Base-by-base conservation (phyloP, 2,113 vertebrate species). In the Dolichallabes microphthalmus region DNA sequence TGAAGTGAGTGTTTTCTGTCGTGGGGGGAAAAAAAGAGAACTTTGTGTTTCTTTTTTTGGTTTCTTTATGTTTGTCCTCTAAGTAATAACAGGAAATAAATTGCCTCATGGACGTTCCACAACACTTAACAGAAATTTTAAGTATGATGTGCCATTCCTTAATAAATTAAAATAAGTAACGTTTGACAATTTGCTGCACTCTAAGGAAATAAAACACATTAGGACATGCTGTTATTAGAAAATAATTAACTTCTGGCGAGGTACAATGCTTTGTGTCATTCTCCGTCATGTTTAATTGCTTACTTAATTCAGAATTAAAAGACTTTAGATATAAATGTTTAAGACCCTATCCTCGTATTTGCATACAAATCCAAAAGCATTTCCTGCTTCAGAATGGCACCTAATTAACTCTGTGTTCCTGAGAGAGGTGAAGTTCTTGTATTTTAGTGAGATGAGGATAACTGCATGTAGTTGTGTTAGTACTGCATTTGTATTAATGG, bases 401-500 rank as follows among this genome's bases (percentile, higher is more conserved):
- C 22, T n/a, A 53, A 74, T 76, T 84, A 81, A 63, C 78, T 75
- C 58, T 79, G 74, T 85, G 84, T 82, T 85, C 64, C 35, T 73
- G 27, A n/a, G 76, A 83, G 52, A 84, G 22, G 57, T 66, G 82
- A 5, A 52, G 13, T 77, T 39, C 66, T 87, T 63, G 61, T 81
- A 50, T 84, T 86, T 64, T 84, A 45, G 74, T 85, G 73, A 27
- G 71, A 55, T 57, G 39, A 35, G 71, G 45, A 80, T 82, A 77
- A 87, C 84, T 76, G 84, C 77, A 14, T 83, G 64, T 4, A 57
- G 13, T 50, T 27, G 68, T 17, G 82, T 73, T 64, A 15, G 64
- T 76, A 53, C 55, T 69, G 85, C 60, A 79, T 69, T 60, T 66
- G 69, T 74, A 82, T 75, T 88, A 85, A 89, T 87, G 82, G 87